Percentiles rank a stretch among this genome's conserved stretches.
Evolutionary conservation across 2,888 invertebrate genomes (phyloP).

Genomic region (Coenonympha glycerion): DNA sequence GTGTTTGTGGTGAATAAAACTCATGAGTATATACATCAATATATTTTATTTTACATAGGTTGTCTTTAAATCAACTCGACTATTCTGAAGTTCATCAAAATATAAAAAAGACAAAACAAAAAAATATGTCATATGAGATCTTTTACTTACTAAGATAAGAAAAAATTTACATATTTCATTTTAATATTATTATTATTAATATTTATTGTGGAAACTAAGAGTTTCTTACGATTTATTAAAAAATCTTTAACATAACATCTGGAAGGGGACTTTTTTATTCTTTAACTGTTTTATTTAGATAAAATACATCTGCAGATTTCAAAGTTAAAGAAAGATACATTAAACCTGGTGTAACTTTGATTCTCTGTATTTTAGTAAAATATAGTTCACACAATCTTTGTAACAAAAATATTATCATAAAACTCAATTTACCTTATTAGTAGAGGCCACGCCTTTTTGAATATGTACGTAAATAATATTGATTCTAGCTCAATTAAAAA

Average conservation of each 20-base stretch:
- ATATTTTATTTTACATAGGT: slow-evolving; percentile 76
- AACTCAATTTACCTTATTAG: too few species aligned
- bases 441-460: too few species aligned
- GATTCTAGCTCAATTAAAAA: too few species aligned
- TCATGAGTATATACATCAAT: slow-evolving; percentile 70
- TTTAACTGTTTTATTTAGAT: background rate
- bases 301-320: background rate
- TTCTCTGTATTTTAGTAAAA: too few species aligned
- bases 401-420: too few species aligned
- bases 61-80: slow-evolving; percentile 76
- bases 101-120: slow-evolving; percentile 76
- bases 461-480: too few species aligned
- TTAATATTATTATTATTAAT: slow-evolving; percentile 59
- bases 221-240: slow-evolving; percentile 64
- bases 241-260: slow-evolving; percentile 32
- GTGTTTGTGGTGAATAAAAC: slow-evolving; percentile 43
- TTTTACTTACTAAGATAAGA: slow-evolving; percentile 76
- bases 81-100: slow-evolving; percentile 74
- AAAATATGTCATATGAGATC: slow-evolving; percentile 76
- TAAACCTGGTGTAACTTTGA: too few species aligned
- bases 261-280: slow-evolving; percentile 19
- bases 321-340: background rate
- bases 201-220: slow-evolving; percentile 53
- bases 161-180: slow-evolving; percentile 68
- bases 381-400: too few species aligned